phyloP scores from a whole-genome alignment of 2,113 vertebrate genomes.

The Nothoprocta perdicaria region DNA sequence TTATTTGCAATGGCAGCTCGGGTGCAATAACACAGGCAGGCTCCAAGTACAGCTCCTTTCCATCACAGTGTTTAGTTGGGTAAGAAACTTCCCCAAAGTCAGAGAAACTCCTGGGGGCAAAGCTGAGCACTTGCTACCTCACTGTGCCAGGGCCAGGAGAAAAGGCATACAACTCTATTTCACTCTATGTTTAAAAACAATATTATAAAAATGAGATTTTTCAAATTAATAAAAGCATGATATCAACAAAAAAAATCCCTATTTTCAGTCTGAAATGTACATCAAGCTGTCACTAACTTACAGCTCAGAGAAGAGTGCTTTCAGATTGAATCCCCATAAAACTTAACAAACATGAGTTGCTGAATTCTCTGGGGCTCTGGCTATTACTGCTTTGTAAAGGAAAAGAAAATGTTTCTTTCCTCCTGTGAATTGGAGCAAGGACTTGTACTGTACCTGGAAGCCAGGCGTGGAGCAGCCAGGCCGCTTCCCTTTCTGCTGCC shows the following conservation, averaged over 20 bases:
- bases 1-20: not conserved
- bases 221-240: not conserved
- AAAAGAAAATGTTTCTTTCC: not conserved
- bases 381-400: not conserved
- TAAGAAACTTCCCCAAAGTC: not conserved
- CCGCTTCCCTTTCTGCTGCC: not conserved
- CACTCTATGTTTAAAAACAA: not conserved
- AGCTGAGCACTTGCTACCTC: not conserved
- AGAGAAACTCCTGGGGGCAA: not conserved
- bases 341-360: not conserved
- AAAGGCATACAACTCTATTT: not conserved
- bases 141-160: not conserved
- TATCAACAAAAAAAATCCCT: not conserved
- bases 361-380: not conserved
- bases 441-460: not conserved
- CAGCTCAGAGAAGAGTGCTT: not conserved
- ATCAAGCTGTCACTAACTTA: not conserved
- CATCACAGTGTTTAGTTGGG: fast-evolving
- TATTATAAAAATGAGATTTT: not conserved
- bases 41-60: fast-evolving
- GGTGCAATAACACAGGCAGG: not conserved
- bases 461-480: not conserved
- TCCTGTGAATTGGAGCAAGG: not conserved
- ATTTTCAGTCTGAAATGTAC: conserved; percentile 2
- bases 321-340: not conserved